A percentile compares a stretch with the other conserved stretches of the same genome.
Evolutionary conservation across 2,113 vertebrate genomes (phyloP).

Genomic region (Atlantisia rogersi): DNA sequence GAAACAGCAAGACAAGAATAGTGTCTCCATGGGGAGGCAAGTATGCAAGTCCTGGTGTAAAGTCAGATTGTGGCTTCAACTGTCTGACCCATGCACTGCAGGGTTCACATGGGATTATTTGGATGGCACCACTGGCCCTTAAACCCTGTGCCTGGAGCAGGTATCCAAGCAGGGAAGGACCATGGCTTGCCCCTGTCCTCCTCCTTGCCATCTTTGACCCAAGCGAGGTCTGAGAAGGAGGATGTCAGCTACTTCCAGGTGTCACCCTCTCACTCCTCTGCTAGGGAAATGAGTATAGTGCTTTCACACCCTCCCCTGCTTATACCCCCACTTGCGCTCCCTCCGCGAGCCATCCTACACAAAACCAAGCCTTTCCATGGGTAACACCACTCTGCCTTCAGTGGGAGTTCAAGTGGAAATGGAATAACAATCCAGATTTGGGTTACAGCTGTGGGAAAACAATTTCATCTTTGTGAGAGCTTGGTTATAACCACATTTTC

Average conservation of each 20-base stretch:
- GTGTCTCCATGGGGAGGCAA: not conserved
- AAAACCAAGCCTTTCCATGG: not conserved
- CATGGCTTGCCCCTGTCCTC: not conserved
- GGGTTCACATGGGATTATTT: not conserved
- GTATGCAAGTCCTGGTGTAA: not conserved
- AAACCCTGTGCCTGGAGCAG: not conserved
- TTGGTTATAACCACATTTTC: not conserved
- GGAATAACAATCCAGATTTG: not conserved
- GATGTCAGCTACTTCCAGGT: not conserved
- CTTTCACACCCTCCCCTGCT: not conserved
- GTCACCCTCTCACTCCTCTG: not conserved
- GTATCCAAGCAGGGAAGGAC: not conserved
- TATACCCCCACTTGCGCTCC: not conserved
- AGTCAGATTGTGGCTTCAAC: not conserved
- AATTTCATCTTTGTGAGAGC: not conserved
- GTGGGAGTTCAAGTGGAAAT: not conserved
- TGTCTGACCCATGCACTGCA: not conserved
- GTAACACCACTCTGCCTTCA: not conserved
- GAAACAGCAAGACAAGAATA: not conserved
- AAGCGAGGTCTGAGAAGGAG: not conserved
- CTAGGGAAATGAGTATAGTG: not conserved
- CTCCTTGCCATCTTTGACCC: not conserved
- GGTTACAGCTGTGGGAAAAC: not conserved
- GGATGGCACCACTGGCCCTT: not conserved
- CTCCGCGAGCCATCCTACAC: not conserved